phyloP scores from a whole-genome alignment of 2,888 invertebrate species.

The Papilio elwesi region DNA sequence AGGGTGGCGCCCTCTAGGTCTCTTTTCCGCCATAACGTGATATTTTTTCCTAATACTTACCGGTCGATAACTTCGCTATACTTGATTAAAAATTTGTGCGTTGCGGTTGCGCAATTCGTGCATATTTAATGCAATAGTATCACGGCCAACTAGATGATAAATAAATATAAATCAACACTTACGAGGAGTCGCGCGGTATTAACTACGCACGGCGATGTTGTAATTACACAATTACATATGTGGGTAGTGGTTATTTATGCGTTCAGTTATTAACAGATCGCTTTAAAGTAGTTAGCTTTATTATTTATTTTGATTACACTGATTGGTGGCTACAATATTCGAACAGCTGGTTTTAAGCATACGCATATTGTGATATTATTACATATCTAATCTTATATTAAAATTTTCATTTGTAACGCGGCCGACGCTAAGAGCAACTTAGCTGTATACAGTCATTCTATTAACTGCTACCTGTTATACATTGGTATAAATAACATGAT shows the following conservation, averaged over 20 bases:
- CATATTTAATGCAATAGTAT: conserved; percentile 21
- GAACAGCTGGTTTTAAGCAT: not conserved
- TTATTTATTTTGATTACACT: conserved; percentile 48
- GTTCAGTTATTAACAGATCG: conserved; percentile 25
- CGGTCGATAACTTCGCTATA: too few relatives aligned
- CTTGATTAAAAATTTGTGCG: not conserved
- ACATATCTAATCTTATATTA: too few relatives aligned
- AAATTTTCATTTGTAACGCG: not conserved
- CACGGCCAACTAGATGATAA: conserved; percentile 17
- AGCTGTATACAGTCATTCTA: too few relatives aligned
- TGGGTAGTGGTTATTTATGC: conserved; percentile 34
- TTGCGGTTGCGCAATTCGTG: not conserved
- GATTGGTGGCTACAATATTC: not conserved
- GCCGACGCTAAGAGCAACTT: not conserved
- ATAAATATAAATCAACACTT: conserved; percentile 30
- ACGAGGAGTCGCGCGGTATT: conserved; percentile 2
- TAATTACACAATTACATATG: conserved; percentile 35
- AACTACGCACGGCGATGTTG: conserved; percentile 18
- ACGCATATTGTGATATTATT: not conserved
- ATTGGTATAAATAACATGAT: too few relatives aligned
- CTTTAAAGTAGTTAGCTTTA: conserved; percentile 37
- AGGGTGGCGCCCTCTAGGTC: too few relatives aligned
- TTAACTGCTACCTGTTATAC: too few relatives aligned
- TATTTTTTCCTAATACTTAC: too few relatives aligned
- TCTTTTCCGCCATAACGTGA: too few relatives aligned